Evolutionary conservation across 2,113 vertebrate genomes (phyloP), one percentile per base, ranked within the genome.

Genomic region (Ceratotherium simum): DNA sequence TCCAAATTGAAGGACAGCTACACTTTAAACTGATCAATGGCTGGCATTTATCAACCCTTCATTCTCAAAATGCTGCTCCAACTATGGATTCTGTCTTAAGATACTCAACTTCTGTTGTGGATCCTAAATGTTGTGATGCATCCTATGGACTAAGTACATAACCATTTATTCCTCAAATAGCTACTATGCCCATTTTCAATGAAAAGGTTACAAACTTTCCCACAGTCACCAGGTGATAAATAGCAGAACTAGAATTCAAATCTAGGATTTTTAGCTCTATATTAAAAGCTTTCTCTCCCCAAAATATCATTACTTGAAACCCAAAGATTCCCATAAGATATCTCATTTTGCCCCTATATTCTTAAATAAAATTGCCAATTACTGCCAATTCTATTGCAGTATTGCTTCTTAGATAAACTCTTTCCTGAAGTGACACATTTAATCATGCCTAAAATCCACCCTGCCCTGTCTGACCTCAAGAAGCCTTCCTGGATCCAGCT

Each of bases 271-370:
- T 73, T 6, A 83, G 21, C 33, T 86, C 62, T 69, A 10, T 29
- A 42, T 21, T 62, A 91, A 95, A 13, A 31, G 29, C 8, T 84
- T 42, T 65, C 36, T 67, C 23, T 29, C 78, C 54, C n/a, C 62
- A 75, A 95, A 84, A 95, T 62, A 56, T 10, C 78, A 73, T 9
- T 80, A 88, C 51, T 65, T 91, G 23, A 93, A 91, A 91, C 9
- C 13, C 42, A 76, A 36, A 64, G 36, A 76, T 78, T 58, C 67
- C 67, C 42, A 46, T 23, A 73, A 78, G 39, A 90, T 54, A 69
- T 17, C 14, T 81, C 69, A 72, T 72, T 85, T 73, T 90, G 90
- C 25, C 23, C 29, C n/a, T 64, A 23, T 54, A 67, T 69, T 64
- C 42, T 76, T 80, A 64, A 39, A 33, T 75, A 90, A 80, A 78